Percentiles rank a stretch among this genome's conserved stretches.
phyloP scores from a whole-genome alignment of 2,113 vertebrate genomes.

The human region GRCh38 chr1:205540501-205541000 shows the following conservation, averaged over 20 bases:
- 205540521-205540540: no score
- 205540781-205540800: background rate
- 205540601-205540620: no score
- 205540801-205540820: background rate
- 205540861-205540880: background rate
- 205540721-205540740: background rate
- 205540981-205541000: background rate
- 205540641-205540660: no score
- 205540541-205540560: no score
- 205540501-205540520: no score
- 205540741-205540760: background rate
- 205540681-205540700: background rate
- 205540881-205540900: background rate
- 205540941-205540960: background rate
- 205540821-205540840: background rate
- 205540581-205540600: no score
- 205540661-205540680: background rate
- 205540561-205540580: no score
- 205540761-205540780: background rate
- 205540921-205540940: background rate
- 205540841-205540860: background rate
- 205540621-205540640: no score
- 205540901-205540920: background rate
- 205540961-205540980: background rate
- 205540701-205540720: background rate